These are phyloP conservation scores for Brachionus asplanchnoidis DNA, from an alignment of 1,140 invertebrate genomes.

Conservation along the genomic window DNA sequence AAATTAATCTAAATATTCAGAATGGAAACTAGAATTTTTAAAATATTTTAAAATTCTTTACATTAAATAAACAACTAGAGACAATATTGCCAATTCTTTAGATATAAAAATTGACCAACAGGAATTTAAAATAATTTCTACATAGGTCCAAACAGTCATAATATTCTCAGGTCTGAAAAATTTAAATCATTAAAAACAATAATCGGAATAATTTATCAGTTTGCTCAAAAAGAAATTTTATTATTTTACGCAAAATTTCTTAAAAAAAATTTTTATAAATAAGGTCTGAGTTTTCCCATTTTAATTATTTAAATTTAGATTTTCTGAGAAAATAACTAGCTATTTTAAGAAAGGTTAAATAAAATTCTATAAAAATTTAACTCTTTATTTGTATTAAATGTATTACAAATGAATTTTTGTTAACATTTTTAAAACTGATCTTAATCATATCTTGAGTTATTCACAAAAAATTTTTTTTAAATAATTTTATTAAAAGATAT, in stretches of 20 bases:
- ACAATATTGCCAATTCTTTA: not conserved
- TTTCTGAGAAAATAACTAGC: no score
- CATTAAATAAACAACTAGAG: not conserved
- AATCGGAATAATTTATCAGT: no score
- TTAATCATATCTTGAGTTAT: no score
- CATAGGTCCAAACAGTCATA: not conserved
- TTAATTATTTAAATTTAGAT: not conserved
- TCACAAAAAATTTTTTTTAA: no score
- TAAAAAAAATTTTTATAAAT: not conserved
- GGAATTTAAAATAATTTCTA: not conserved
- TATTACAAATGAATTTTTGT: no score
- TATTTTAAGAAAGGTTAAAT: no score
- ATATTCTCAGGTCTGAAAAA: not conserved
- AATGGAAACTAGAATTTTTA: no score
- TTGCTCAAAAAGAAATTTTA: not conserved
- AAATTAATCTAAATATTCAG: not conserved
- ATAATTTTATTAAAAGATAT: no score
- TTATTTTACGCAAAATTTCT: not conserved
- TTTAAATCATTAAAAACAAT: no score
- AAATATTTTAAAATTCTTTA: not conserved
- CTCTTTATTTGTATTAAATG: no score
- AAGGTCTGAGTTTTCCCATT: not conserved
- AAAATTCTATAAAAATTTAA: no score
- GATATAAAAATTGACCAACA: not conserved
- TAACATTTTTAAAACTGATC: no score